Percentiles rank a stretch among this genome's conserved stretches.
These are phyloP conservation scores for Bombus soroeensis DNA, from an alignment of 1,140 invertebrate genomes.

Conservation along the genomic window DNA sequence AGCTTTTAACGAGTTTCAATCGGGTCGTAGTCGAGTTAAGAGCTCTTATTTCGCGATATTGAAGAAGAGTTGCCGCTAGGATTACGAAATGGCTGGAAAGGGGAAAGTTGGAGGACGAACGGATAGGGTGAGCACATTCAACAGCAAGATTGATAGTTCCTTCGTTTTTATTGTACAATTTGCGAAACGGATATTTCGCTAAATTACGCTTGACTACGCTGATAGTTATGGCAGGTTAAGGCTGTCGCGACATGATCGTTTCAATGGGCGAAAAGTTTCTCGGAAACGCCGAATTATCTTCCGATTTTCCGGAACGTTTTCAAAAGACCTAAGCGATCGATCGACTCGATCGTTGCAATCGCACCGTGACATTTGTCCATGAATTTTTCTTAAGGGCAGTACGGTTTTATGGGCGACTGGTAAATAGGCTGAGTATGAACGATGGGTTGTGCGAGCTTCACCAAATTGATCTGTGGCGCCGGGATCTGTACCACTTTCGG, in stretches of 20 bases:
- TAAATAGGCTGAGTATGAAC: constrained; percentile 48
- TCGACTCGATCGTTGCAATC: background rate
- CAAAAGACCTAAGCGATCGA: background rate
- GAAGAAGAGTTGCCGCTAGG: background rate
- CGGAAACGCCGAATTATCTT: background rate
- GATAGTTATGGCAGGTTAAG: background rate
- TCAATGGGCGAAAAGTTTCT: background rate
- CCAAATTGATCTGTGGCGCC: constrained; percentile 67
- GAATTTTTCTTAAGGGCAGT: constrained; percentile 31
- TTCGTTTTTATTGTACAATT: constrained; percentile 49
- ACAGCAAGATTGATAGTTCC: constrained; percentile 23
- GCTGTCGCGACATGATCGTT: background rate
- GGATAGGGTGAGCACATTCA: background rate
- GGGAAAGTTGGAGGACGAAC: background rate
- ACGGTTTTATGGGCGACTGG: constrained; percentile 45
- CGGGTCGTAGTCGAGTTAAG: background rate
- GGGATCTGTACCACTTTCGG: constrained; percentile 59
- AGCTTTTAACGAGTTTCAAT: constrained; percentile 37
- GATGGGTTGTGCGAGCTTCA: constrained; percentile 60
- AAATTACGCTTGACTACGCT: constrained; percentile 19
- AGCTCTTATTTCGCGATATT: background rate
- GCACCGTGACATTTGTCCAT: background rate
- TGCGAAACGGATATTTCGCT: constrained; percentile 3
- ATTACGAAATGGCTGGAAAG: background rate
- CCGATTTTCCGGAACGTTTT: background rate